Percentiles rank a stretch among this genome's conserved stretches.
Evolutionary conservation across 2,888 invertebrate genomes (phyloP).

Genomic region (Caenorhabditis drosophilae): DNA sequence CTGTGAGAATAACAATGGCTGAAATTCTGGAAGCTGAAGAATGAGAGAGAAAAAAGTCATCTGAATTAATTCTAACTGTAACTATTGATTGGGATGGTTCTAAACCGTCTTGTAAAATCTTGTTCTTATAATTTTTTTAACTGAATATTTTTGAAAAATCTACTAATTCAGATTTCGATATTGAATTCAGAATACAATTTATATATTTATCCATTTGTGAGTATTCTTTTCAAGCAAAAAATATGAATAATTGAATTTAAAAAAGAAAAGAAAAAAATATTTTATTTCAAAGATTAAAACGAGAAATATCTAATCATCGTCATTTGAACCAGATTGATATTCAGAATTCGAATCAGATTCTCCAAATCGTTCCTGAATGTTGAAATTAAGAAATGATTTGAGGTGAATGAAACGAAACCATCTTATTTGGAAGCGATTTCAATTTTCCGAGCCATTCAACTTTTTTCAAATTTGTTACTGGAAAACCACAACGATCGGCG

Average conservation of each 20-base stretch:
- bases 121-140: neutral
- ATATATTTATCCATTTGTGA: too few relatives aligned
- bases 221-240: too few relatives aligned
- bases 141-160: too few relatives aligned
- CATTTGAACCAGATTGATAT: constrained; percentile 4
- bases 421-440: constrained; percentile 9
- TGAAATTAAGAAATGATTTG: too few relatives aligned
- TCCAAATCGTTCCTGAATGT: constrained; percentile 4
- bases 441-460: constrained; percentile 22
- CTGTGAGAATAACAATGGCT: neutral
- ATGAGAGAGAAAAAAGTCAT: too few relatives aligned
- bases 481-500: constrained; percentile 1
- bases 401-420: too few relatives aligned
- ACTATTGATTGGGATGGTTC: neutral
- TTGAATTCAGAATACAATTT: too few relatives aligned
- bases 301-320: constrained; percentile 9
- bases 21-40: constrained; percentile 5
- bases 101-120: neutral
- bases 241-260: too few relatives aligned
- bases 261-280: too few relatives aligned
- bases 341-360: constrained; percentile 23
- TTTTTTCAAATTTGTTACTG: neutral
- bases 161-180: too few relatives aligned
- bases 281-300: neutral
- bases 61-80: too few relatives aligned